Conservation (phyloP, 2,888 invertebrate genomes). For the Tanaodytes sp. region DNA sequence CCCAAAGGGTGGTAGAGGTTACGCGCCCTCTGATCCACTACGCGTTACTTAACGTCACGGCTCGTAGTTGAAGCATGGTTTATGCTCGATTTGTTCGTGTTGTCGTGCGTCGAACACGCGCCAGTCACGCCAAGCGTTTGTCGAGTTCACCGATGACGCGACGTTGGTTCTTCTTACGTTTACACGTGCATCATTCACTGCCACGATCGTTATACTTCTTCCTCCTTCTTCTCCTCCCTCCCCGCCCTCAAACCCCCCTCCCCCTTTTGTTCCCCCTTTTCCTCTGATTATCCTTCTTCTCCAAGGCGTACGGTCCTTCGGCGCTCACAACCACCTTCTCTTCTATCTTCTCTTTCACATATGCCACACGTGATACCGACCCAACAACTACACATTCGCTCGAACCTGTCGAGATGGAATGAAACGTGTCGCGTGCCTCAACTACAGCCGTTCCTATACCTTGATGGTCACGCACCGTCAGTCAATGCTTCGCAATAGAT, state of each 20-base stretch:
- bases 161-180: slow-evolving; percentile 47
- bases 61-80: slow-evolving; percentile 29
- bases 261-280: not conserved
- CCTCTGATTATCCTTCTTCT: too few relatives aligned
- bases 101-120: slow-evolving; percentile 65
- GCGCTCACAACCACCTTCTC: too few relatives aligned
- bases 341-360: slow-evolving; percentile 15
- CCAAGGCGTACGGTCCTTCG: too few relatives aligned
- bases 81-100: slow-evolving; percentile 46
- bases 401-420: slow-evolving; percentile 32
- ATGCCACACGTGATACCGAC: slow-evolving; percentile 21
- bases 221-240: not conserved
- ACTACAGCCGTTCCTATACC: slow-evolving; percentile 26
- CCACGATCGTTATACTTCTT: too few relatives aligned
- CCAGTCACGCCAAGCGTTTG: slow-evolving; percentile 63
- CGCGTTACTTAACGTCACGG: slow-evolving; percentile 43
- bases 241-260: slow-evolving; percentile 6
- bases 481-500: slow-evolving; percentile 21
- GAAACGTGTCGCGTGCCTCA: slow-evolving; percentile 43
- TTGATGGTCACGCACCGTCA: slow-evolving; percentile 42
- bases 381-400: slow-evolving; percentile 28
- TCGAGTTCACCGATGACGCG: slow-evolving; percentile 45
- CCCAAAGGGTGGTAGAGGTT: slow-evolving; percentile 38
- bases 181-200: slow-evolving; percentile 51
- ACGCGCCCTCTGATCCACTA: slow-evolving; percentile 37